phyloP scores from a whole-genome alignment of 2,113 vertebrate species.

The Butorides virescens region DNA sequence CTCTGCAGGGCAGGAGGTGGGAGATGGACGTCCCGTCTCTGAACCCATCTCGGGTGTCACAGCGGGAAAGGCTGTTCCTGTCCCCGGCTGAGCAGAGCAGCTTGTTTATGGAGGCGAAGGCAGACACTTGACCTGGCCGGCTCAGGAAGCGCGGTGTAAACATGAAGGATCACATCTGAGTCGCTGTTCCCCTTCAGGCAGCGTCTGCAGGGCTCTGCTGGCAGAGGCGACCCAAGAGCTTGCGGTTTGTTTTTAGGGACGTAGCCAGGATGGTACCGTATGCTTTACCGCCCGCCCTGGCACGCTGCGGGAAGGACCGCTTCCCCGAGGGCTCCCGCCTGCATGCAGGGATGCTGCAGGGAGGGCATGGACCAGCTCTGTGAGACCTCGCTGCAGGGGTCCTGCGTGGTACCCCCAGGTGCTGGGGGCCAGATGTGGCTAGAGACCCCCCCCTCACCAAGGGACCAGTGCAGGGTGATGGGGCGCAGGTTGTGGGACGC shows the following conservation, averaged over 20 bases:
- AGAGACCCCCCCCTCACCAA: neutral
- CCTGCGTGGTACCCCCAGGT: fast-evolving
- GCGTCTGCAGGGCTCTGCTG: neutral
- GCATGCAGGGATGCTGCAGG: fast-evolving
- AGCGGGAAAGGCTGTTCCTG: neutral
- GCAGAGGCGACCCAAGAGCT: neutral
- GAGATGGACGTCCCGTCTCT: neutral
- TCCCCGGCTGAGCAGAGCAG: neutral
- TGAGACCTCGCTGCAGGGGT: neutral
- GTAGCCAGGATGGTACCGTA: neutral
- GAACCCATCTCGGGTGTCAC: neutral
- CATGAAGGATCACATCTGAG: neutral
- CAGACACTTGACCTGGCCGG: neutral
- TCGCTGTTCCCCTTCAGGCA: neutral
- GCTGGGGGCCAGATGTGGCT: neutral
- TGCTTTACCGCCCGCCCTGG: fast-evolving
- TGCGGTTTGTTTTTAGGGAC: neutral
- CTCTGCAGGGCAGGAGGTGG: neutral
- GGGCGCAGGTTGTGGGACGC: neutral
- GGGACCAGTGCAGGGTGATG: neutral
- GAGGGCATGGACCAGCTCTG: neutral
- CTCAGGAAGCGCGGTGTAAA: neutral
- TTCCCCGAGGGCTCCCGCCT: neutral
- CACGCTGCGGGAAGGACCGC: fast-evolving
- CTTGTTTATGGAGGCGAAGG: neutral